A percentile compares a stretch with the other conserved stretches of the same genome.
phyloP scores from a whole-genome alignment of 2,113 vertebrate species.

The Neotoma lepida region DNA sequence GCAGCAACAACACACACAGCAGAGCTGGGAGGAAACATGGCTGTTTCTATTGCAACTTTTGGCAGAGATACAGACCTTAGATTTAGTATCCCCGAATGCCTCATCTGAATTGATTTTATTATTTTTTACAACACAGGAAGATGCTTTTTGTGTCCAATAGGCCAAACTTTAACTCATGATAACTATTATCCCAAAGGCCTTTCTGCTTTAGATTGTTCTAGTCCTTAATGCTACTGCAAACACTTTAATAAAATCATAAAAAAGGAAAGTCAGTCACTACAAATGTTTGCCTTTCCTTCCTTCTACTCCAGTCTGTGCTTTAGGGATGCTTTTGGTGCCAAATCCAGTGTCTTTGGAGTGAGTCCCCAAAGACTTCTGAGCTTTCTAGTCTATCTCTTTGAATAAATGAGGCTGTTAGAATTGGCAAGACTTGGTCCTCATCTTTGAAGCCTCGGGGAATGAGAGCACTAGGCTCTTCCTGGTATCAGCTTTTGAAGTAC shows the following conservation, averaged over 20 bases:
- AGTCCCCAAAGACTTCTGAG: conserved; percentile 69
- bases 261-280: not conserved
- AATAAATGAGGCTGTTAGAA: conserved; percentile 75
- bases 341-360: conserved; percentile 72
- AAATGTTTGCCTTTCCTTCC: conserved; percentile 57
- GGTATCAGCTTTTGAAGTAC: conserved; percentile 73
- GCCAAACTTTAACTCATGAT: conserved; percentile 67
- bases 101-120: conserved; percentile 70
- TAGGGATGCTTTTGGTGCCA: conserved; percentile 75
- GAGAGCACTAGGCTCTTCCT: conserved; percentile 62
- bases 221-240: conserved; percentile 48
- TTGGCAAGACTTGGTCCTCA: conserved; percentile 77
- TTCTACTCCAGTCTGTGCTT: conserved; percentile 65
- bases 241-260: conserved; percentile 57
- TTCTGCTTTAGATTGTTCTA: conserved; percentile 35
- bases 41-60: conserved; percentile 77
- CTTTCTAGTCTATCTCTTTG: conserved; percentile 76
- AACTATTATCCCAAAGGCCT: conserved; percentile 34
- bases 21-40: conserved; percentile 66
- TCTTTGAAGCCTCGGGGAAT: conserved; percentile 71
- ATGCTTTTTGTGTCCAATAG: conserved; percentile 57
- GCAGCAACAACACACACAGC: conserved; percentile 72
- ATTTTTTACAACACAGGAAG: conserved; percentile 69
- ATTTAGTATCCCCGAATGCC: conserved; percentile 68
- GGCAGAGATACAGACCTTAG: conserved; percentile 72